phyloP scores from a whole-genome alignment of 2,888 invertebrate genomes.

The Palloptera scutellata region DNA sequence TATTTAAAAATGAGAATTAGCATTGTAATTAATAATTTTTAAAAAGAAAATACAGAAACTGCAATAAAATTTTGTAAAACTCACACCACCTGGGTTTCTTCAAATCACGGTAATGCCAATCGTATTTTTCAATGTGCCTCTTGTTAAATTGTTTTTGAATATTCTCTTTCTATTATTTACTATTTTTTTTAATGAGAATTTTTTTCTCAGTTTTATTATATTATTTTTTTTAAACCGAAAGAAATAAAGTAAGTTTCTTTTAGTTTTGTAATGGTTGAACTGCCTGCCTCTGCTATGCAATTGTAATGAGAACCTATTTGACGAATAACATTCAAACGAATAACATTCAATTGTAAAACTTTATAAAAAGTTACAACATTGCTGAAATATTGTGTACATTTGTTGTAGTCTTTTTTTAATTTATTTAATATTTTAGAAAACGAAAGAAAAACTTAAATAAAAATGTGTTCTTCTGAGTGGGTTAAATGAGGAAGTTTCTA shows the following conservation, averaged over 20 bases:
- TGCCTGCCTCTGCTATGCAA: constrained; percentile 41
- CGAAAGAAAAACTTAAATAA: constrained; percentile 47
- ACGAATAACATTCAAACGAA: background rate
- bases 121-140: constrained; percentile 55
- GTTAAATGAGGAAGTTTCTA: constrained; percentile 41
- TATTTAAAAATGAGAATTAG: background rate
- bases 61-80: constrained; percentile 7
- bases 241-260: constrained; percentile 1
- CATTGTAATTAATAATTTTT: constrained; percentile 12
- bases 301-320: constrained; percentile 18
- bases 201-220: background rate
- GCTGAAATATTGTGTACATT: constrained; percentile 26
- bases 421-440: constrained; percentile 47
- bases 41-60: constrained; percentile 16
- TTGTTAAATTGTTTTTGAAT: constrained; percentile 39
- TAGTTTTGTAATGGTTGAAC: constrained; percentile 37
- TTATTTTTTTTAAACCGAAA: background rate
- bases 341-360: constrained; percentile 39
- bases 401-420: constrained; percentile 24
- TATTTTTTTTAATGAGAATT: constrained; percentile 7
- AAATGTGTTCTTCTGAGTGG: constrained; percentile 60
- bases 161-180: constrained; percentile 12
- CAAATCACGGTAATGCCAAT: background rate
- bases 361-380: constrained; percentile 26
- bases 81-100: background rate